Evolutionary conservation across 2,888 invertebrate species (phyloP).

Genomic region (Coelinius sp.): DNA sequence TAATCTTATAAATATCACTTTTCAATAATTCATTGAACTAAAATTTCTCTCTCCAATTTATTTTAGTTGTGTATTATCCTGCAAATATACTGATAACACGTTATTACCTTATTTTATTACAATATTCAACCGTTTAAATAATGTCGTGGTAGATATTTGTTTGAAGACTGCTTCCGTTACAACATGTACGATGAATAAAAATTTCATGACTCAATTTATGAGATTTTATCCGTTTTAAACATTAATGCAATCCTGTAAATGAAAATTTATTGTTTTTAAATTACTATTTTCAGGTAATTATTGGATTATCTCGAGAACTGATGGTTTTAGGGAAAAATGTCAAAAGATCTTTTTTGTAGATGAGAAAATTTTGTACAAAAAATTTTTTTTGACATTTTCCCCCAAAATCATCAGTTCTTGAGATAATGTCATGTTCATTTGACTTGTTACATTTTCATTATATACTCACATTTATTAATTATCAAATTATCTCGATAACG

Average conservation of each 20-base stretch:
- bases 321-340: no score
- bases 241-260: constrained; percentile 44
- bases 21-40: constrained; percentile 28
- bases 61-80: constrained; percentile 27
- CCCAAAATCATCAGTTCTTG: no score
- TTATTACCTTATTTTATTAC: constrained; percentile 54
- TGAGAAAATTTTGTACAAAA: no score
- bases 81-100: constrained; percentile 37
- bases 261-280: not conserved
- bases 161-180: constrained; percentile 68
- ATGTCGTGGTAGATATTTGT: constrained; percentile 62
- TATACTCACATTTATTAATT: no score
- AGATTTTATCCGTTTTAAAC: constrained; percentile 28
- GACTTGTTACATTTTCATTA: no score
- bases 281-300: no score
- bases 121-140: constrained; percentile 55
- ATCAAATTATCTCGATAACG: no score
- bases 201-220: constrained; percentile 46
- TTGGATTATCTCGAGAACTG: no score
- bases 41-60: constrained; percentile 21
- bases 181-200: constrained; percentile 63
- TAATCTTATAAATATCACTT: constrained; percentile 42
- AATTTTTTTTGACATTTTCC: no score
- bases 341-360: no score
- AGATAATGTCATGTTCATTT: no score